Base-by-base conservation (phyloP, 2,113 vertebrate genomes). In the Nerophis ophidion region DNA sequence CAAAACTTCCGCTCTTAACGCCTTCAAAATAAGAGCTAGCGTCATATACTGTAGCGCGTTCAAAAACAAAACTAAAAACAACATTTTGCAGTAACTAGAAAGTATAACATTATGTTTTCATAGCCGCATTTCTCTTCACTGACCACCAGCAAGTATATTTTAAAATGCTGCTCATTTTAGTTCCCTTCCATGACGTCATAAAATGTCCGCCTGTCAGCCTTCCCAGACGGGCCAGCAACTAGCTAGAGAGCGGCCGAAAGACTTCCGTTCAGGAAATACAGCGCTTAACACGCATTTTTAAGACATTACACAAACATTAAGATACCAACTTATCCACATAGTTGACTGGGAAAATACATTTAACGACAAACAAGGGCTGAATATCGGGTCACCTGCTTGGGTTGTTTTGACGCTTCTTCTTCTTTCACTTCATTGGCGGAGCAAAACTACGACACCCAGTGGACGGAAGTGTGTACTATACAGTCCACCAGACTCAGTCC, bases 341-440 rank as follows among this genome's bases (percentile, higher is more conserved):
- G 9, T 9, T 16, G n/a, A 55, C 35, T 16, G 19, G 6, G 3
- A 14, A 12, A 49, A 35, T 3, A 16, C 13, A 55, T 11, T 16
- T 11, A n/a, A 40, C 6, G 9, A 17, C 34, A 35, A 55, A 38
- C 36, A 38, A 14, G 9, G 36, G 15, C 2, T 16, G 56, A n/a
- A 57, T 46, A 33, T 45, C 0, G 13, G 5, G 12, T 57, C 55
- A 34, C 17, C 13, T 13, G 16, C 11, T 19, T 14, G 9, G 7
- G 52, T 57, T 57, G 56, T 26, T 5, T 45, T 26, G 38, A 12
- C 5, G 16, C n/a, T 6, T 44, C 54, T 57, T 58, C 57, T 59
- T 47, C 26, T 33, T 16, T 14, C 33, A 12, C 40, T 46, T 57
- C 13, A 45, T 7, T 57, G 56, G 19, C 17, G 12, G 11, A 19